Base-by-base conservation (phyloP, 2,888 invertebrate species). In the Melinaea menophilus region DNA sequence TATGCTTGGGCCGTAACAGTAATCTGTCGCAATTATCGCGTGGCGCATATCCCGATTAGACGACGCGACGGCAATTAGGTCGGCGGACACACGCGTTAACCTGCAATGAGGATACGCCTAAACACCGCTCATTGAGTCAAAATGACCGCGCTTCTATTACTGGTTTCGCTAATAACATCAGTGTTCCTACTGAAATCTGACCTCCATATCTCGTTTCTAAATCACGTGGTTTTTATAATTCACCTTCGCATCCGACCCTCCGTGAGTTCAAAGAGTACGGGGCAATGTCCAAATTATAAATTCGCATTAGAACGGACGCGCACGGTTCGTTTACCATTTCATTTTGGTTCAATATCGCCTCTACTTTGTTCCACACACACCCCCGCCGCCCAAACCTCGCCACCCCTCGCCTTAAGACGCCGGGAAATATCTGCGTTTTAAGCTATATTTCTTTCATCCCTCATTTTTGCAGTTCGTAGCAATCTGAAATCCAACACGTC, bases 401-500 rank as follows among this genome's bases (percentile, higher is more conserved):
- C 22, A 80, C 78, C 68, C 79, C 81, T 78, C 79, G 83, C 85
- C 89, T 90, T 87, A 90, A 90, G 90, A 90, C 88, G 90, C 86
- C 90, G 88, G 88, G 88, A 90, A 90, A 90, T 90, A 91, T 91
- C 91, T 91, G 90, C 91, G 91, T 91, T 91, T 91, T 91, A 91
- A 91, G 91, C 91, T 91, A 91, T 91, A 91, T 91, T 91, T 91
- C 91, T 91, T 91, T 91, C 91, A 91, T 91, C 91, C 91, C 91
- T 91, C 91, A 91, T 91, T 91, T 91, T 91, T 91, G 91, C 91
- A 91, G 91, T 91, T 90, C 90, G 91, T 90, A 91, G 91, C 91
- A 91, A 91, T 91, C 91, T 91, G 90, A 89, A 90, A 90, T 88
- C 91, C 90, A 89, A 89, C 89, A 90, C 91, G 90, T 88, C 91